Evolutionary conservation across 2,113 vertebrate species (phyloP), one percentile per base, ranked within the genome.

Genomic region (Vidua chalybeata): DNA sequence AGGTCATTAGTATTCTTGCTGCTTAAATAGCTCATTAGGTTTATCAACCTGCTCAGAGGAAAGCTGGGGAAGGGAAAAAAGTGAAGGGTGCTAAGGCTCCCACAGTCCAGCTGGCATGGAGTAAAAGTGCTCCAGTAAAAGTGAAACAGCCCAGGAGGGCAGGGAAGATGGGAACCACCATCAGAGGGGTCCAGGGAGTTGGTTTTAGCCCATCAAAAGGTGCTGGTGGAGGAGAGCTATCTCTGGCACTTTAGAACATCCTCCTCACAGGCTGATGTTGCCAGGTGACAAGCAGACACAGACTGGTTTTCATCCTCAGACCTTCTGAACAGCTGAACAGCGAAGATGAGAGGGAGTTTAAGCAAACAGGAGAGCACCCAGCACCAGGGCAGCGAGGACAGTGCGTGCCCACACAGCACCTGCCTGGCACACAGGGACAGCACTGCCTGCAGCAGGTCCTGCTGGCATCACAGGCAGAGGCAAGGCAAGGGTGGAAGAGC

Each of bases 1-100:
- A 97, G 73, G 76, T 78, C 61, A 81, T 96, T 92, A 94, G 55
- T 87, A 92, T 81, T 80, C 85, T 74, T 64, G 61, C 68, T 89
- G 85, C 80, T 90, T 84, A 92, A 93, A 81, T 28, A 93, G 88
- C 94, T 95, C 88, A 78, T 94, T 84, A 95, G 79, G 75, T 71
- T 84, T 89, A 89, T 84, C 76, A 75, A 7, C 59, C 63, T 76
- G 24, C 72, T 90, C 49, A 30, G 30, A 26, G 78, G 41, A 83
- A 82, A 80, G 72, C 23, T 41, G 83, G 72, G n/a, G 23, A 72
- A 74, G 13, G 62, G 41, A 72, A 61, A 31, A 45, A 22, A 95
- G 64, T 19, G 63, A 75, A 62, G 20, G 51, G 33, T 74, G 63
- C 75, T 78, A 33, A 77, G 62, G 61, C 33, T 37, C 48, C 8